A percentile compares a stretch with the other conserved stretches of the same genome.
phyloP scores from a whole-genome alignment of 2,888 invertebrate species.

The Marronus borbonicus region DNA sequence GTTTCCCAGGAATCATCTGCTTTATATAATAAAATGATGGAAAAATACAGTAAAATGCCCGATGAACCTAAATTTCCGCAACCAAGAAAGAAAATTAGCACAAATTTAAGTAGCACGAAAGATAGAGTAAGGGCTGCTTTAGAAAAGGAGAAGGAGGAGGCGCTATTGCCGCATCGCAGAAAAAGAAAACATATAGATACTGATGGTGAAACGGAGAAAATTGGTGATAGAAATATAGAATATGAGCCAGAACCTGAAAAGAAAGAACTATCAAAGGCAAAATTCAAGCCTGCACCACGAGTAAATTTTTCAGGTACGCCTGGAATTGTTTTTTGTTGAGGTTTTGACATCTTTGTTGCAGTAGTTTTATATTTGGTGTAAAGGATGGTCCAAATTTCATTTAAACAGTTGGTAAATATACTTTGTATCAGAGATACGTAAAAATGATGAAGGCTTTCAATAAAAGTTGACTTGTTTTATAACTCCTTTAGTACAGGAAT shows the following conservation, averaged over 20 bases:
- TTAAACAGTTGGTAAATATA: no score
- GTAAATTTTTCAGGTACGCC: constrained; percentile 79
- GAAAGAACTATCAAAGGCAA: constrained; percentile 70
- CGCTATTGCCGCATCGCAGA: constrained; percentile 78
- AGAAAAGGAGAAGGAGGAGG: constrained; percentile 80
- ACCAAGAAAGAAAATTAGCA: constrained; percentile 72
- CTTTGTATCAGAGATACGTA: no score
- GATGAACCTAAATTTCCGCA: constrained; percentile 81
- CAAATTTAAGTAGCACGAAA: constrained; percentile 75
- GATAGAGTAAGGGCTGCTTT: constrained; percentile 86
- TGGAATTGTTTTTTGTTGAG: neutral
- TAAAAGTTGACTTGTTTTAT: no score
- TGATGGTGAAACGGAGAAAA: constrained; percentile 60
- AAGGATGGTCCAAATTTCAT: neutral
- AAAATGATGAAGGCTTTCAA: no score
- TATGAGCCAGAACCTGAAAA: constrained; percentile 70
- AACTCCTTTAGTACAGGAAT: no score
- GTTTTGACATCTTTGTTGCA: no score
- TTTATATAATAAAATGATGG: constrained; percentile 88
- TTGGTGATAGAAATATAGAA: constrained; percentile 60
- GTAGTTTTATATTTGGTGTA: neutral
- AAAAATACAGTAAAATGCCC: constrained; percentile 83
- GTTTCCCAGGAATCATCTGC: constrained; percentile 88
- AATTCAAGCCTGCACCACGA: constrained; percentile 80
- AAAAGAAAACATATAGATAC: constrained; percentile 70